Evolutionary conservation across 2,797 vertebrate species (phyloP).

Genomic region (Oophaga sylvatica): DNA sequence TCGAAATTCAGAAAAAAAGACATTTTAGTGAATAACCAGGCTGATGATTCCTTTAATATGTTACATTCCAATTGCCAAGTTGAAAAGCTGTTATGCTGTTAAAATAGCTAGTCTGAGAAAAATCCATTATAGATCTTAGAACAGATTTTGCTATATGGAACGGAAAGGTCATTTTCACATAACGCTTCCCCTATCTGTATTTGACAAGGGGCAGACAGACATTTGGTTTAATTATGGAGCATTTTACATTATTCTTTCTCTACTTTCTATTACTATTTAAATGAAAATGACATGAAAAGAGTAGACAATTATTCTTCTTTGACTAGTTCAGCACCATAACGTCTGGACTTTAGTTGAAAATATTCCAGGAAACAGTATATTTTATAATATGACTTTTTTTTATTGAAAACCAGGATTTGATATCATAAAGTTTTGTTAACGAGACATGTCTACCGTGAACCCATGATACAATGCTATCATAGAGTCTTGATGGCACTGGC

Average conservation of each 20-base stretch:
- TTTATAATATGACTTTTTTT: not conserved
- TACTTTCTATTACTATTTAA: constrained; percentile 25
- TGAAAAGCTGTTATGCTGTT: constrained; percentile 34
- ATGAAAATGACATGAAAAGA: constrained; percentile 28
- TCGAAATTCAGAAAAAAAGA: not conserved
- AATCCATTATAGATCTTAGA: constrained; percentile 43
- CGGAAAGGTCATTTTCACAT: constrained; percentile 38
- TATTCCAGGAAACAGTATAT: not conserved
- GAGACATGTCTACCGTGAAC: not conserved
- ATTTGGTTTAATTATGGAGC: constrained; percentile 22
- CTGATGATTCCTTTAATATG: constrained; percentile 33
- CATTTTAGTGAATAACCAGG: constrained; percentile 23
- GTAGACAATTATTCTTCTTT: constrained; percentile 13
- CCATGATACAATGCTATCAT: not conserved
- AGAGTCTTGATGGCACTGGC: not conserved
- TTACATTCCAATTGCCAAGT: constrained; percentile 28
- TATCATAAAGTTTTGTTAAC: not conserved
- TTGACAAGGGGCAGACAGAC: constrained; percentile 14
- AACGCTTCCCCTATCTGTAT: constrained; percentile 15
- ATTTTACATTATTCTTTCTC: constrained; percentile 5
- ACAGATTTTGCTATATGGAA: constrained; percentile 40
- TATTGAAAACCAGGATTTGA: not conserved
- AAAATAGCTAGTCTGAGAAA: constrained; percentile 34
- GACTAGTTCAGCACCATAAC: constrained; percentile 9
- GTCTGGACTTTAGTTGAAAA: constrained; percentile 4